Conservation (phyloP, 2,888 invertebrate species). For the Spodoptera picta region DNA sequence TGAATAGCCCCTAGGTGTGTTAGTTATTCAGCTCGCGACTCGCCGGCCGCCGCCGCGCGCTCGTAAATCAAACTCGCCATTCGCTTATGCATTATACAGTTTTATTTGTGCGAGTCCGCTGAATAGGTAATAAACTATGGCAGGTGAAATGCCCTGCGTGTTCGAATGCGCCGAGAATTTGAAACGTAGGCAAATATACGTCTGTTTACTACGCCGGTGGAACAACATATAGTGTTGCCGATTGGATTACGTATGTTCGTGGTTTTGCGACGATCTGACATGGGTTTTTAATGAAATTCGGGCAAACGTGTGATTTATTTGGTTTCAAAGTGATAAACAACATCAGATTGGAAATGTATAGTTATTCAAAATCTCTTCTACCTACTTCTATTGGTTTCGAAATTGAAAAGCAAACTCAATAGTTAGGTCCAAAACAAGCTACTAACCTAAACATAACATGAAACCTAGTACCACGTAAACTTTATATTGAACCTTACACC, state of each 20-base stretch:
- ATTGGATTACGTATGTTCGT: conserved; percentile 47
- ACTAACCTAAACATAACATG: no score
- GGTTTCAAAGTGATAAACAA: conserved; percentile 9
- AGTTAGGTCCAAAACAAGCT: no score
- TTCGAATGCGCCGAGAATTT: conserved; percentile 80
- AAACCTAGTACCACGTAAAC: not conserved
- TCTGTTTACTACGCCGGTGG: conserved; percentile 58
- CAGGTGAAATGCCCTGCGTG: conserved; percentile 84
- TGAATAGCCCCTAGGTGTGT: conserved; percentile 80
- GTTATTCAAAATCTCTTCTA: no score
- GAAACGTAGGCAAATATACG: conserved; percentile 80
- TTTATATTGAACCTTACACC: not conserved
- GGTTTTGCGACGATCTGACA: conserved; percentile 30
- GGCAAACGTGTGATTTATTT: not conserved
- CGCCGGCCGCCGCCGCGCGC: conserved; percentile 70
- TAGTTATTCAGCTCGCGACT: conserved; percentile 86
- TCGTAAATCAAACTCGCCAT: conserved; percentile 88
- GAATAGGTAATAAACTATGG: conserved; percentile 88
- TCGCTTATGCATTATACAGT: conserved; percentile 89
- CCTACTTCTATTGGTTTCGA: no score
- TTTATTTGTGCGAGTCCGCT: conserved; percentile 88
- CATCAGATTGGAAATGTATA: not conserved
- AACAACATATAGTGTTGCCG: conserved; percentile 44
- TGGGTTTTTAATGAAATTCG: conserved; percentile 23
- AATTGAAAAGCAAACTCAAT: no score